Percentiles rank a stretch among this genome's conserved stretches.
Conservation (phyloP, 2,113 vertebrate genomes). For the Prionailurus bengalensis region DNA sequence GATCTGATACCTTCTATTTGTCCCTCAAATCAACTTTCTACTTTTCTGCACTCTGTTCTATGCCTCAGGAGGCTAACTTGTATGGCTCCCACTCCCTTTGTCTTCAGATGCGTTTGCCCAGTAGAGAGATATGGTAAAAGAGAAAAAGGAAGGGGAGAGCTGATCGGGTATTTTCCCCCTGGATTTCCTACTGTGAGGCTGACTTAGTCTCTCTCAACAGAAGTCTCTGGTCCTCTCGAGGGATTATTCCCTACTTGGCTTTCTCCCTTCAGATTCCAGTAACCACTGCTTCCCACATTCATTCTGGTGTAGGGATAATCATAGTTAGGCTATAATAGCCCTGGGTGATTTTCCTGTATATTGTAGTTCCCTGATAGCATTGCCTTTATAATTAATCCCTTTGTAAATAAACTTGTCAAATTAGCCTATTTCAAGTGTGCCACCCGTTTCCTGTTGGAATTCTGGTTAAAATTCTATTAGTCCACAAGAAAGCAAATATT, state of each 20-base stretch:
- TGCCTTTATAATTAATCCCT: neutral
- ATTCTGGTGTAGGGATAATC: neutral
- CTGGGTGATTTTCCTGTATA: neutral
- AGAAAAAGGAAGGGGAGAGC: neutral
- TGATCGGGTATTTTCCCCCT: neutral
- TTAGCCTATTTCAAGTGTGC: neutral
- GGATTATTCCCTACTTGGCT: neutral
- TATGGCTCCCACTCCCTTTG: neutral
- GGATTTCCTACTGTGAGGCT: neutral
- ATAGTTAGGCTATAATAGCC: neutral
- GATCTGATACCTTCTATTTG: neutral
- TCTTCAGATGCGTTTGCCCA: neutral
- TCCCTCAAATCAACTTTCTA: neutral
- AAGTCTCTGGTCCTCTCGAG: neutral
- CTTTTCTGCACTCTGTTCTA: neutral
- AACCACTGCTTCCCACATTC: neutral
- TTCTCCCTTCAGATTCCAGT: neutral
- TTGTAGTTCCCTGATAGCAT: neutral
- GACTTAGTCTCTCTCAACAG: neutral
- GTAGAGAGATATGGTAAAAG: neutral
- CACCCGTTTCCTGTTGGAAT: neutral
- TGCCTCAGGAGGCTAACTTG: neutral
- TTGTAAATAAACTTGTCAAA: neutral
- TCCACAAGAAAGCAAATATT: conserved; percentile 45
- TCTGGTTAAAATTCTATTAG: neutral